Evolutionary conservation across 2,113 vertebrate genomes (phyloP).

Genomic region (Anthoscopus minutus): DNA sequence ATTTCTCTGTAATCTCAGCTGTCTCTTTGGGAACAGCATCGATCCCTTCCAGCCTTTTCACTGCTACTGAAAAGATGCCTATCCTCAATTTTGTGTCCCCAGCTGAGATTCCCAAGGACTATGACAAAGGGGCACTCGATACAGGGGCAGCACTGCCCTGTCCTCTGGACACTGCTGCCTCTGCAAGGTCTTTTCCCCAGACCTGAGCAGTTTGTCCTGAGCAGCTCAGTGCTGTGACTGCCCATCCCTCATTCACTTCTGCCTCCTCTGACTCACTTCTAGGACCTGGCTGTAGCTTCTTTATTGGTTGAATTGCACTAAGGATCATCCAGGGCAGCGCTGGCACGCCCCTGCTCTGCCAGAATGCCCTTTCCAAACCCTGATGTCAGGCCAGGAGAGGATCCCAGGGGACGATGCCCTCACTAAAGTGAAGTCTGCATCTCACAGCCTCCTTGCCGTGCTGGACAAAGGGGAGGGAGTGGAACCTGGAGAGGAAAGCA

Average conservation of each 20-base stretch:
- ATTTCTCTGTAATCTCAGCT: neutral
- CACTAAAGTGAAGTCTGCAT: neutral
- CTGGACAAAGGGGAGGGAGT: neutral
- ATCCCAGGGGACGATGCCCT: accelerated
- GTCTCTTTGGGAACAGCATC: neutral
- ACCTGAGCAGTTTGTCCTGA: neutral
- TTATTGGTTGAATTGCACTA: neutral
- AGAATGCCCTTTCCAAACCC: neutral
- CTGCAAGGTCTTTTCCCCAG: neutral
- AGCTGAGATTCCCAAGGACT: neutral
- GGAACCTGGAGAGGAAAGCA: neutral
- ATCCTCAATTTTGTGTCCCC: neutral
- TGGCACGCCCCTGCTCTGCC: neutral
- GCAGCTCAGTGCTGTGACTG: neutral
- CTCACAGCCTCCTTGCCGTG: neutral
- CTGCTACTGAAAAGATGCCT: neutral
- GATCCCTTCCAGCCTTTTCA: neutral
- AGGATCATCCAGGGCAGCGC: neutral
- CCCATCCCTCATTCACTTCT: neutral
- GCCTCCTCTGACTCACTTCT: neutral
- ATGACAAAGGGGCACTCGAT: neutral
- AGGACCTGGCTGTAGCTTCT: neutral
- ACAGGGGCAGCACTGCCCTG: neutral
- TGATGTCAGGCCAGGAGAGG: neutral
- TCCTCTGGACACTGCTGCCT: neutral